Evolutionary conservation across 2,797 vertebrate species (phyloP), one percentile per base, ranked within the genome.

Genomic region (Gymnocypris eckloni): DNA sequence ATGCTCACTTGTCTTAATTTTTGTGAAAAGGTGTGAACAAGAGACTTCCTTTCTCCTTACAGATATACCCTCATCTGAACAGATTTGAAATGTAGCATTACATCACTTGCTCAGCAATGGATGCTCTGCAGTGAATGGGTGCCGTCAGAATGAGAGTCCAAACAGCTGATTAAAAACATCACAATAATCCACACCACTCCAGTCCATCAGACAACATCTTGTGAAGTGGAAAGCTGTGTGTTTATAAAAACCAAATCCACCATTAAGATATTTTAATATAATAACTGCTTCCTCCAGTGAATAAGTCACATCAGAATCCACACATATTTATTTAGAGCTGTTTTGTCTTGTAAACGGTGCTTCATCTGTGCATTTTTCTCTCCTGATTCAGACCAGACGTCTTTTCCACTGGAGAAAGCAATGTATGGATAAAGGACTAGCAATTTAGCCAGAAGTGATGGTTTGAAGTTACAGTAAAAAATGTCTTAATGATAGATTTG

Each of bases 1-100:
- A 78, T 78, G 76, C 22, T 37, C n/a, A 59, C n/a, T 25, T 78
- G 76, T 78, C 54, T 78, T 78, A 54, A 59, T 59, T 78, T 78
- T n/a, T n/a, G 22, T 41, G 37, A 25, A 43, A 56, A 37, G 16
- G 76, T 13, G 12, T 39, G 75, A 22, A 78, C 4, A 37, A 37
- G 33, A 77, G 18, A 56, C 50, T 54, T 15, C n/a, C 12, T 72
- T 72, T 18, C 48, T 33, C 48, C 25, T 18, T 48, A 18, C n/a
- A 50, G 45, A 75, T 59, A n/a, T 22, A 10, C 20, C 54, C 8
- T 25, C n/a, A 61, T 61, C n/a, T n/a, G n/a, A 13, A 61, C 59
- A 25, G n/a, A 6, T 64, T 6, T n/a, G 9, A n/a, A 22, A n/a
- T 59, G 22, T 1, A 56, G 20, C 54, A 9, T 22, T 56, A 1